Evolutionary conservation across 2,888 invertebrate species (phyloP), one percentile per base, ranked within the genome.

Genomic region (Lycophotia porphyrea): DNA sequence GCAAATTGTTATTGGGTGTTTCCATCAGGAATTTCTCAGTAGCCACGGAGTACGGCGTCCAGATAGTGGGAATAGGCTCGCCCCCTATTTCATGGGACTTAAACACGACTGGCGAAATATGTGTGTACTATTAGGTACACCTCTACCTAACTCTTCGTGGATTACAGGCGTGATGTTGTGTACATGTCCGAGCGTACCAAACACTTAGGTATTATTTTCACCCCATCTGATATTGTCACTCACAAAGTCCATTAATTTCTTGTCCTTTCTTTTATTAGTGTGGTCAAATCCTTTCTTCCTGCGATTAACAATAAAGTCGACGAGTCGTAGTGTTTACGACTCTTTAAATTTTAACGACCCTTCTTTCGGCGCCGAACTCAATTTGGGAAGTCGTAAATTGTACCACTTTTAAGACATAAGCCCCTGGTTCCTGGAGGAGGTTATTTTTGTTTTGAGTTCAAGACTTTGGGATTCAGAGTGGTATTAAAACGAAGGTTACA

Each of bases 321-420:
- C 36, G 67, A 66, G n/a, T n/a, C n/a, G n/a, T n/a, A n/a, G 52
- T 67, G 66, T 82, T 84, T 71, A 84, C n/a, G 49, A 36, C 49
- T 61, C 47, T 44, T 79, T 60, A 84, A 74, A 76, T 21, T 74
- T 81, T 84, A 67, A 84, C 76, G 80, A 52, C 65, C n/a, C 61
- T 71, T 73, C 73, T 71, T 61, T 78, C n/a, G 70, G 42, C 66
- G 76, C 76, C 76, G 49, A 58, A 69, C 69, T 66, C 73, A 74
- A 76, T 82, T 71, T 63, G 60, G 58, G 60, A 27, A 64, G 75
- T 80, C 84, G 71, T 84, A 86, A 84, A 84, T 65, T 44, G 34
- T 34, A 60, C 65, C 65, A 70, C 55, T 55, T 61, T 64, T 39
- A 27, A 55, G 61, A 44, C 58, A 34, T 49, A 49, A 74, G 44